phyloP scores from a whole-genome alignment of 1,140 invertebrate genomes.

The Pachypsylla venusta region DNA sequence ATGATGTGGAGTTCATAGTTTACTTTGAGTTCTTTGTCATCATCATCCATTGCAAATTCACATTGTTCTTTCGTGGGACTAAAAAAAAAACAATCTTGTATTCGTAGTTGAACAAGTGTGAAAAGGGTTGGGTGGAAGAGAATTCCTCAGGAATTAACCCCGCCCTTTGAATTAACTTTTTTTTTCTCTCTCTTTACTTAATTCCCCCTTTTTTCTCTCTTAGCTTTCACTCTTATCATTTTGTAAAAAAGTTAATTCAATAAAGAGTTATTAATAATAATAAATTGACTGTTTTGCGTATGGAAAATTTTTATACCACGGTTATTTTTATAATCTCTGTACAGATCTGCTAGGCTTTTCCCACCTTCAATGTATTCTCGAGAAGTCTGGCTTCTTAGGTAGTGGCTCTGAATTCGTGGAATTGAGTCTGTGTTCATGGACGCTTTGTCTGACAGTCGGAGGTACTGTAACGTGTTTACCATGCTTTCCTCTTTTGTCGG shows the following conservation, averaged over 20 bases:
- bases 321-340: constrained; percentile 18
- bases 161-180: too few species aligned
- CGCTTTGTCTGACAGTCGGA: background rate
- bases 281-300: constrained; percentile 1
- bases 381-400: constrained; percentile 14
- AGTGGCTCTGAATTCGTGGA: constrained; percentile 18
- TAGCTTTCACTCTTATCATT: too few species aligned
- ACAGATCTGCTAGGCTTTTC: constrained; percentile 12
- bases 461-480: constrained; percentile 4
- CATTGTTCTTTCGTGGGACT: constrained; percentile 21
- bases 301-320: constrained; percentile 14
- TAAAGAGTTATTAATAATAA: too few species aligned
- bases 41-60: constrained; percentile 12
- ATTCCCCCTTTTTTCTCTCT: too few species aligned
- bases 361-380: constrained; percentile 18
- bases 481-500: constrained; percentile 11
- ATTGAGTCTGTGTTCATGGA: constrained; percentile 15
- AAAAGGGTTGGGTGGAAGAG: constrained; percentile 15
- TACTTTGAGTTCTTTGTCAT: constrained; percentile 13
- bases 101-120: constrained; percentile 15
- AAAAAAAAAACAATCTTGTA: constrained; percentile 18
- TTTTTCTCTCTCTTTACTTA: too few species aligned
- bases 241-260: too few species aligned
- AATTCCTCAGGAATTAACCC: too few species aligned
- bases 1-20: constrained; percentile 15